A percentile compares a stretch with the other conserved stretches of the same genome.
phyloP scores from a whole-genome alignment of 1,140 invertebrate species.

The Pseudomyrmex dendroicus region DNA sequence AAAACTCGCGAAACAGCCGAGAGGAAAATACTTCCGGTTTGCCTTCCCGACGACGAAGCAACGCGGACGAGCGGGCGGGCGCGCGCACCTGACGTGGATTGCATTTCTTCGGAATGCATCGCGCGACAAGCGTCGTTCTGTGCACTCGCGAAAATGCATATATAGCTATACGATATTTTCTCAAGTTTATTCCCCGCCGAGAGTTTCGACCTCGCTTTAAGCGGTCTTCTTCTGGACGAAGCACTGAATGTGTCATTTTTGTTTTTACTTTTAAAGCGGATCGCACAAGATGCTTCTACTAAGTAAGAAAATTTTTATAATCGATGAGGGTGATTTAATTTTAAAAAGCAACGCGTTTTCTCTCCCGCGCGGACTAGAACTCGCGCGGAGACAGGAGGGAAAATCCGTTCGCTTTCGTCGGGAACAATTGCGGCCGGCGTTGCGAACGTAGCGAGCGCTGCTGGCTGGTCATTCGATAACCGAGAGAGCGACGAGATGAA shows the following conservation, averaged over 20 bases:
- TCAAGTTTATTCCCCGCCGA: constrained; percentile 44
- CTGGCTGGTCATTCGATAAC: constrained; percentile 49
- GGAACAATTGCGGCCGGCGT: constrained; percentile 36
- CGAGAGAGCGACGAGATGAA: constrained; percentile 71
- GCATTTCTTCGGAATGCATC: constrained; percentile 54
- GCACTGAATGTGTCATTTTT: not conserved
- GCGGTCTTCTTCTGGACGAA: not conserved
- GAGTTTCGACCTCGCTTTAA: constrained; percentile 49
- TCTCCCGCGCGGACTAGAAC: not conserved
- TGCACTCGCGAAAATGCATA: constrained; percentile 3
- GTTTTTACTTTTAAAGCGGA: not conserved
- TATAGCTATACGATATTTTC: constrained; percentile 49
- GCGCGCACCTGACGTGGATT: constrained; percentile 24
- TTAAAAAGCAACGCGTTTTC: not conserved
- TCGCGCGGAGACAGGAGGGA: not conserved
- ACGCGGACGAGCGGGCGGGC: not conserved
- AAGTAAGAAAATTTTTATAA: too few relatives aligned
- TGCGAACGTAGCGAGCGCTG: constrained; percentile 4
- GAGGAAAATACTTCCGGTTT: constrained; percentile 45
- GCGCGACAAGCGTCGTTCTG: constrained; percentile 39
- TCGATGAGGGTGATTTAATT: too few relatives aligned
- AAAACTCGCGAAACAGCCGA: constrained; percentile 36
- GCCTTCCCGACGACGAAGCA: not conserved
- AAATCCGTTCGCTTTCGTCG: constrained; percentile 38
- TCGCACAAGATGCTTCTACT: too few relatives aligned